phyloP scores from a whole-genome alignment of 2,113 vertebrate species.

The Mustela nigripes region DNA sequence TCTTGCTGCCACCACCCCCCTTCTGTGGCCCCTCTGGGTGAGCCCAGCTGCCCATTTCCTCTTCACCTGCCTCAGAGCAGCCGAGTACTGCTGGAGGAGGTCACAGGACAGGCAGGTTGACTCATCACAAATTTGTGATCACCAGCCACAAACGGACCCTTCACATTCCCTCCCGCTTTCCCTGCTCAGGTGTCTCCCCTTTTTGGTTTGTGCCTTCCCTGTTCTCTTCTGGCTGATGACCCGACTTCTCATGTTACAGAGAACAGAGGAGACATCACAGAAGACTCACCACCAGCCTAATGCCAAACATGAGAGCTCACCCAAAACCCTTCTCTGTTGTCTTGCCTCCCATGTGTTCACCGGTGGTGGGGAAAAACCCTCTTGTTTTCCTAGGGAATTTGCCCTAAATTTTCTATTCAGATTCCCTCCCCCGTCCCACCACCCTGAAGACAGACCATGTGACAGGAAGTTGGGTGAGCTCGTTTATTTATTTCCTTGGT shows the following conservation, averaged over 20 bases:
- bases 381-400: neutral
- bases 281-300: neutral
- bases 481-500: neutral
- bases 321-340: too few species aligned
- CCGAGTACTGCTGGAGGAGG: neutral
- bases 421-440: too few species aligned
- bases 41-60: too few species aligned
- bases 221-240: neutral
- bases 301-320: neutral
- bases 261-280: neutral
- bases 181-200: neutral
- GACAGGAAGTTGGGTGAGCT: neutral
- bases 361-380: neutral
- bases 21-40: neutral
- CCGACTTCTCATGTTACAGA: neutral
- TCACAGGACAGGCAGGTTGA: neutral
- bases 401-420: neutral
- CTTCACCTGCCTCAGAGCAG: neutral
- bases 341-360: neutral
- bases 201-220: too few species aligned
- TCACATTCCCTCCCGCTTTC: neutral
- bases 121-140: neutral
- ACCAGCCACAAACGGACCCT: neutral
- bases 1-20: neutral
- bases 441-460: too few species aligned